Conservation (phyloP, 2,888 invertebrate species). For the Eledone cirrhosa region DNA sequence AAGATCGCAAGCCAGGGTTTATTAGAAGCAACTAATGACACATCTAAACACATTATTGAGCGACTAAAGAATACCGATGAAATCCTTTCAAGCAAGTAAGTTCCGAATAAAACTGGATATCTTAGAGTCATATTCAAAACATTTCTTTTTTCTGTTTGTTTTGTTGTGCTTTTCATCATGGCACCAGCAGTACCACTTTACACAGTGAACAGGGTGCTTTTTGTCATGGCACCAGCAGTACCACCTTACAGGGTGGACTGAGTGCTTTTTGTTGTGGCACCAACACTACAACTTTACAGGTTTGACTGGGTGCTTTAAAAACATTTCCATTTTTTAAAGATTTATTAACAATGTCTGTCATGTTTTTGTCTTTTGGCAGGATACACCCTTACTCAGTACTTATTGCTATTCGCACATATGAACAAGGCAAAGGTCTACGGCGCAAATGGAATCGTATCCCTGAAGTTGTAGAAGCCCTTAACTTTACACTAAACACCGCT, state of each 20-base stretch:
- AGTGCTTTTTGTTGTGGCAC: too few relatives aligned
- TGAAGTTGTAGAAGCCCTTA: conserved; percentile 48
- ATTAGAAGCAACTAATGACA: conserved; percentile 41
- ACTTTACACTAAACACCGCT: conserved; percentile 57
- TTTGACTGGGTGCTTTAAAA: too few relatives aligned
- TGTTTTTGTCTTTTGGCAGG: conserved; percentile 37
- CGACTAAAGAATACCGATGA: conserved; percentile 45
- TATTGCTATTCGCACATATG: conserved; percentile 59
- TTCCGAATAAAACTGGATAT: background rate
- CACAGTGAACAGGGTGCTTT: too few relatives aligned
- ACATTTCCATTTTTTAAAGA: too few relatives aligned
- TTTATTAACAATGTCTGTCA: background rate
- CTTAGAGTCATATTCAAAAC: too few relatives aligned
- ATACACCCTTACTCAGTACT: conserved; percentile 63
- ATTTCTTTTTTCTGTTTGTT: too few relatives aligned
- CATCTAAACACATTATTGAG: conserved; percentile 43
- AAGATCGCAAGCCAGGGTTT: conserved; percentile 61
- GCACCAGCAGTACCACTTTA: too few relatives aligned
- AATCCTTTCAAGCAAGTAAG: conserved; percentile 41
- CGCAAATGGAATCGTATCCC: conserved; percentile 55
- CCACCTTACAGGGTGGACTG: too few relatives aligned
- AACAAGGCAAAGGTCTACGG: conserved; percentile 53
- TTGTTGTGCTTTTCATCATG: too few relatives aligned
- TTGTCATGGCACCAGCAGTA: too few relatives aligned
- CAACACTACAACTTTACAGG: too few relatives aligned